Base-by-base conservation (phyloP, 2,888 invertebrate genomes). In the Apotomis capreana region DNA sequence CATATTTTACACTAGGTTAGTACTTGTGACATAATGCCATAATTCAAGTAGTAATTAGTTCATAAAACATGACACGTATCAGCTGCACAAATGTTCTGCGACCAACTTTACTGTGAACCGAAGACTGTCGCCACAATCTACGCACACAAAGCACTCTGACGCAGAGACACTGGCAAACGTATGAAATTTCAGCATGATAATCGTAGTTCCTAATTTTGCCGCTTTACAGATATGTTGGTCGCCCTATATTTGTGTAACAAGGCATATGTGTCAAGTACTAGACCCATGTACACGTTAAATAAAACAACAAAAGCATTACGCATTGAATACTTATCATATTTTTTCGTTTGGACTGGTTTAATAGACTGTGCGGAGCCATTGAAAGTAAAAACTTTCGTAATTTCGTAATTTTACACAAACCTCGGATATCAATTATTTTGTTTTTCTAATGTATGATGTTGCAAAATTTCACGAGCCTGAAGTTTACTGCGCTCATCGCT, bases 341-440 rank as follows among this genome's bases (percentile, higher is more conserved):
- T 40, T 0, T 10, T 46, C 8, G 13, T 44, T 57, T 46, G 55
- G 65, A 65, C 65, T 65, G 65, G 57, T 65, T 57, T 65, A 63
- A n/a, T n/a, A 12, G n/a, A 51, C 26, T 46, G 46, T 26, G 26
- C 26, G 26, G 26, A 26, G 26, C 46, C 52, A 9, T 54, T 26
- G 4, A n/a, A 26, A 37, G 13, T 3, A 54, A 12, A n/a, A 55
- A 15, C 26, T 55, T 64, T 57, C 65, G 26, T 46, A 55, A 59
- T 15, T 5, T 54, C 40, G 54, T 63, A 54, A 52, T 46, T 9
- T 5, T 40, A 40, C 49, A 9, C 49, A 49, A 49, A 9, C 49
- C 8, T 49, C 40, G 5, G 40, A 40, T 40, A 6, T 40, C 40
- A 49, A 10, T 6, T 49, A 9, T 9, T 9, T 44, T 44, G 5